Percentiles rank a stretch among this genome's conserved stretches.
These are phyloP conservation scores for Nylanderia fulva DNA, from an alignment of 1,140 invertebrate genomes.

Conservation along the genomic window DNA sequence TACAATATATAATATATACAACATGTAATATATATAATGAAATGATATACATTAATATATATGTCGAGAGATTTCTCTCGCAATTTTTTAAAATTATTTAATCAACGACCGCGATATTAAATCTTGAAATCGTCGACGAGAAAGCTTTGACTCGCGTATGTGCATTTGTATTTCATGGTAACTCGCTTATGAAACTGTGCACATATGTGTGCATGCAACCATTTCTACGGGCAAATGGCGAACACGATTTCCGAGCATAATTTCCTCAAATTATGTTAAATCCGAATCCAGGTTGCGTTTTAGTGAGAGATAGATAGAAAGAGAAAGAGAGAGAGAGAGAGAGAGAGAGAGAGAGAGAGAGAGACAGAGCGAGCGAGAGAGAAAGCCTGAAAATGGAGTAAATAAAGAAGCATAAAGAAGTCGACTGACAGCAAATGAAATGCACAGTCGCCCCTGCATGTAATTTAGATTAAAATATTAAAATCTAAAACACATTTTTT, in stretches of 20 bases:
- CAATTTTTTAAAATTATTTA: conserved; percentile 30
- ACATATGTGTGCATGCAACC: conserved; percentile 25
- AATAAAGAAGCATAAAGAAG: conserved; percentile 11
- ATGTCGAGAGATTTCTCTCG: not conserved
- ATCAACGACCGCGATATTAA: conserved; percentile 34
- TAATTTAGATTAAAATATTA: conserved; percentile 5
- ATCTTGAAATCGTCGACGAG: conserved; percentile 32
- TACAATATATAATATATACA: conserved; percentile 1
- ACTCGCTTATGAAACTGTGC: conserved; percentile 37
- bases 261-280: conserved; percentile 60
- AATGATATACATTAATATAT: not conserved
- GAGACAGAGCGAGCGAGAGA: not conserved
- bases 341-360: too few species aligned
- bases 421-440: not conserved
- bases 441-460: too few species aligned
- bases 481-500: conserved; percentile 27
- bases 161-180: conserved; percentile 40
- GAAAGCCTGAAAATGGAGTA: not conserved
- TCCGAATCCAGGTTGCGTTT: conserved; percentile 39
- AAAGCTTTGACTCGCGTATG: conserved; percentile 33
- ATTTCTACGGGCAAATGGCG: conserved; percentile 52
- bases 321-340: too few species aligned
- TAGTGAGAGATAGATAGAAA: not conserved
- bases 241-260: conserved; percentile 60
- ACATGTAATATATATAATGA: conserved; percentile 3